Conservation (phyloP, 2,113 vertebrate species). For the Regulus satrapa region DNA sequence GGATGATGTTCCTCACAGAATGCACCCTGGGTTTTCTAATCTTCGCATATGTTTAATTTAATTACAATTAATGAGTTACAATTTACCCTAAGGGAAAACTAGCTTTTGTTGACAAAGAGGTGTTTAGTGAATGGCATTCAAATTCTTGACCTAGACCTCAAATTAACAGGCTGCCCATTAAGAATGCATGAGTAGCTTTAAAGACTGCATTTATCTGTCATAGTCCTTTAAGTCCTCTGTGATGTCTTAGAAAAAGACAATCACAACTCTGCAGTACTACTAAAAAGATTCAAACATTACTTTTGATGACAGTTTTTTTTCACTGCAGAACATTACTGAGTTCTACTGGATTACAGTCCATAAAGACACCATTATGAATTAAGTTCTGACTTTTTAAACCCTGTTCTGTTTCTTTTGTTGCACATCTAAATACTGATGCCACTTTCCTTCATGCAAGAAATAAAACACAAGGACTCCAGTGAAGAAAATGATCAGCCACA, state of each 20-base stretch:
- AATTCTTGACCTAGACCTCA: slow-evolving; percentile 80
- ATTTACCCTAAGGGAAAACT: slow-evolving; percentile 74
- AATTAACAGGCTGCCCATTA: slow-evolving; percentile 78
- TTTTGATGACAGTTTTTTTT: slow-evolving; percentile 1
- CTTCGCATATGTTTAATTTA: slow-evolving; percentile 77
- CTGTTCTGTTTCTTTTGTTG: not conserved
- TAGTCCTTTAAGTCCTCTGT: slow-evolving; percentile 56
- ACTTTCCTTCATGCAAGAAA: not conserved
- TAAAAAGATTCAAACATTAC: not conserved
- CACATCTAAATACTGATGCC: not conserved
- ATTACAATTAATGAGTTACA: slow-evolving; percentile 81
- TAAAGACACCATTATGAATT: not conserved
- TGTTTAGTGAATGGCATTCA: slow-evolving; percentile 76
- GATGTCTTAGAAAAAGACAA: slow-evolving; percentile 59
- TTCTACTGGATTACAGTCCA: not conserved
- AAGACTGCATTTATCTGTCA: slow-evolving; percentile 71
- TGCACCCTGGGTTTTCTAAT: slow-evolving; percentile 65
- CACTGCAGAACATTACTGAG: not conserved
- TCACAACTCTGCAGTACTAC: not conserved
- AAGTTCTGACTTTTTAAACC: not conserved
- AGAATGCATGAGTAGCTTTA: slow-evolving; percentile 78
- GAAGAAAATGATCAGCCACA: not conserved
- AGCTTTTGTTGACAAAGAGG: slow-evolving; percentile 74
- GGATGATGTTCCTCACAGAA: slow-evolving; percentile 28
- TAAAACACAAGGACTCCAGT: not conserved